Base-by-base conservation (phyloP, 2,888 invertebrate genomes). In the Adelognathus sp. region DNA sequence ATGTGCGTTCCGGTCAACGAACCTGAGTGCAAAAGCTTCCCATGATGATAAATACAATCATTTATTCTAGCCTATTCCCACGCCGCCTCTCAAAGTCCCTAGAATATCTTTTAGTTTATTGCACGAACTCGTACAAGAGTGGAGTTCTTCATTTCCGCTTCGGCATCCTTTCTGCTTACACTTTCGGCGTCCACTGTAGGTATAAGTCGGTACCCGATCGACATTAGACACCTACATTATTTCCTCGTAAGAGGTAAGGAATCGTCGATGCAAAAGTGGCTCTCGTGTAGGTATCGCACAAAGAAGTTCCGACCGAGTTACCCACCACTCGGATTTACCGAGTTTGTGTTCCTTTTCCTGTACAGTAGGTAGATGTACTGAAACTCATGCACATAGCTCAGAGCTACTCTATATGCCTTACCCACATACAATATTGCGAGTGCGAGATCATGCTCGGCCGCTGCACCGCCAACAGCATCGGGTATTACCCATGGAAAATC, bases 101-200 rank as follows among this genome's bases (percentile, higher is more conserved):
- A 54, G 54, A 54, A 54, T 29, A 54, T 54, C 29, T 27, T 16
- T 31, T 31, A 29, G 50, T 50, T 50, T 29, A 54, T 29, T 27
- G 54, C 11, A 14, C 27, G 29, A 27, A 29, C 54, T 29, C 29
- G 14, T 54, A 18, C 14, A 6, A 14, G 4, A 54, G 3, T n/a
- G 11, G 5, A 24, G 52, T 61, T 41, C 39, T 52, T 67, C 67
- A 60, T 60, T 74, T 67, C 74, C 74, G 74, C 60, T 74, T 67
- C 52, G 58, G 50, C 52, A 60, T 66, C 74, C 18, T 46, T 46
- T 14, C 24, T 27, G 39, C 64, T 66, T 64, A 29, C 58, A 50
- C 64, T 64, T 66, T 73, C 73, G 73, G 46, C n/a, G n/a, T 73
- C 7, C 44, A 72, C 41, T 52, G 39, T 44, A 16, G 14, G 14